Conservation (phyloP, 2,113 vertebrate genomes). For the Vireo altiloquus region DNA sequence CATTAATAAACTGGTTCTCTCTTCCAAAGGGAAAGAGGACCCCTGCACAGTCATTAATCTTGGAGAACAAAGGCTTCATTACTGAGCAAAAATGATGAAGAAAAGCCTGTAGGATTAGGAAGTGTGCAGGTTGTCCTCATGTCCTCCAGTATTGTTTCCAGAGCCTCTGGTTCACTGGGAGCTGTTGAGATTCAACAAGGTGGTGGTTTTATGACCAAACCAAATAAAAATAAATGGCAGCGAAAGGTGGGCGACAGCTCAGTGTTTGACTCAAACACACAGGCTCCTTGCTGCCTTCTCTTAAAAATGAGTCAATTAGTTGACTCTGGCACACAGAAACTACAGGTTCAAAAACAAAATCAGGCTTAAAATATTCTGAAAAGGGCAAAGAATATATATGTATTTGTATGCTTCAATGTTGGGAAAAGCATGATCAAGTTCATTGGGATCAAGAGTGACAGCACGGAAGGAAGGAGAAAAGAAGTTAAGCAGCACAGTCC, state of each 20-base stretch:
- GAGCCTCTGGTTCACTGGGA: not conserved
- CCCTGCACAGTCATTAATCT: not conserved
- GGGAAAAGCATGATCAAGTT: not conserved
- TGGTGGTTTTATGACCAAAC: not conserved
- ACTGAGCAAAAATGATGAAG: not conserved
- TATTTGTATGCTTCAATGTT: not conserved
- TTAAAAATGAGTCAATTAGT: conserved; percentile 13
- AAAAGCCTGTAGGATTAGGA: not conserved
- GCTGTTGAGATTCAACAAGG: not conserved
- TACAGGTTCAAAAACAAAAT: not conserved
- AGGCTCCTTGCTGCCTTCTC: not conserved
- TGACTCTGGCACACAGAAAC: not conserved
- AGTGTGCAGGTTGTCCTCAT: not conserved
- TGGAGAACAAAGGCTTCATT: not conserved
- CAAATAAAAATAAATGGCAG: conserved; percentile 4
- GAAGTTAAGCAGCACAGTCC: not conserved
- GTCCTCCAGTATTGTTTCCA: not conserved
- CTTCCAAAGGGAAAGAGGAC: not conserved
- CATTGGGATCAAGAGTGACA: not conserved
- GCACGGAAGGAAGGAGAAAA: not conserved
- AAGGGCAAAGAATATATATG: not conserved
- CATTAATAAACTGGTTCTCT: conserved; percentile 9
- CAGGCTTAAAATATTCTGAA: not conserved
- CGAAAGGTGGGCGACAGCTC: not conserved
- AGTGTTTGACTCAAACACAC: not conserved